Percentiles rank a stretch among this genome's conserved stretches.
phyloP scores from a whole-genome alignment of 2,888 invertebrate species.

The Operophtera brumata region DNA sequence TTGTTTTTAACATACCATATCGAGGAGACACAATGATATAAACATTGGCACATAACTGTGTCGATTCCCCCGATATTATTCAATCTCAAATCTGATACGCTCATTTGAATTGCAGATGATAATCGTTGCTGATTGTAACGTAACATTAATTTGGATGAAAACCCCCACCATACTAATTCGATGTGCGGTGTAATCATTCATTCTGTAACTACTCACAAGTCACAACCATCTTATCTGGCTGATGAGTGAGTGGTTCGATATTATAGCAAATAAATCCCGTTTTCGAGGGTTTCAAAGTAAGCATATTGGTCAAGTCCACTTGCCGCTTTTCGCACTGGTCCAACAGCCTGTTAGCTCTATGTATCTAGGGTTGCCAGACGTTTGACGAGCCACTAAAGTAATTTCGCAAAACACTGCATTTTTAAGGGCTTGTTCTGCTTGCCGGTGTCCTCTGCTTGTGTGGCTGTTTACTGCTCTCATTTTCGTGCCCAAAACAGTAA shows the following conservation, averaged over 20 bases:
- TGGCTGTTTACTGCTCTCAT: no score
- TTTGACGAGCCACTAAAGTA: no score
- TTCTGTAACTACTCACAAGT: conserved; percentile 18
- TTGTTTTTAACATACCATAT: conserved; percentile 8
- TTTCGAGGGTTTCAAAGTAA: not conserved
- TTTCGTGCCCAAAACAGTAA: no score
- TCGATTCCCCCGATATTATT: conserved; percentile 34
- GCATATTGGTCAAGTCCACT: not conserved
- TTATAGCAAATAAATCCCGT: not conserved
- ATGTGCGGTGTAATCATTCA: conserved; percentile 10
- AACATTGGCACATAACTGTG: conserved; percentile 19
- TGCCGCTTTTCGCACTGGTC: not conserved
- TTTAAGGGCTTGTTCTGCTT: no score
- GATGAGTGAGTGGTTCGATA: conserved; percentile 13
- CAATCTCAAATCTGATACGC: conserved; percentile 36
- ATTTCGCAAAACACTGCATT: no score
- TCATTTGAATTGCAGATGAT: conserved; percentile 50
- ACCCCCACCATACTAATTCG: conserved; percentile 16
- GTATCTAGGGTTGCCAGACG: no score
- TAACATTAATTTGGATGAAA: conserved; percentile 41
- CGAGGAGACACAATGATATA: conserved; percentile 10
- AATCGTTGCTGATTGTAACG: conserved; percentile 44
- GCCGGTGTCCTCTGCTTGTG: no score
- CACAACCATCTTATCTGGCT: conserved; percentile 17
- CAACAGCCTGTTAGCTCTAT: not conserved